Evolutionary conservation across 2,113 vertebrate species (phyloP).

Genomic region (Trochalopteron elliotii): DNA sequence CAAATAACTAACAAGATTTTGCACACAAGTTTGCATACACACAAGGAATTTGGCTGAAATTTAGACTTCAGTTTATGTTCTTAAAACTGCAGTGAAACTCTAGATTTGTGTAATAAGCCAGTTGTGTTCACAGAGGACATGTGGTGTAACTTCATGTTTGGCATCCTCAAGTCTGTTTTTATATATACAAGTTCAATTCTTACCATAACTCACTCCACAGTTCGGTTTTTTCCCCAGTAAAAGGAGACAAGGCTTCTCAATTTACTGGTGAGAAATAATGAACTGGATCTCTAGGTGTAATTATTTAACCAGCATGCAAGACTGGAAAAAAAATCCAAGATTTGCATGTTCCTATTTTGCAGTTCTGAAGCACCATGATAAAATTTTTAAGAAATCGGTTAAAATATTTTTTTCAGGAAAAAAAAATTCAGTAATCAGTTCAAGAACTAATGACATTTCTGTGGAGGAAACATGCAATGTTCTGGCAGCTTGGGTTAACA

Average conservation of each 20-base stretch:
- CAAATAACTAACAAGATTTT: background rate
- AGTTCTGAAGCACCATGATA: background rate
- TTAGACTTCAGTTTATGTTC: background rate
- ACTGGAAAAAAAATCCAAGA: background rate
- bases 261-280: background rate
- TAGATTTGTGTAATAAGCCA: background rate
- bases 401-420: rapidly evolving
- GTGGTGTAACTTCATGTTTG: background rate
- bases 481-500: background rate
- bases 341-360: background rate
- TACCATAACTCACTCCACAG: background rate
- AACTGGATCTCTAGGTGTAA: background rate
- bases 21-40: background rate
- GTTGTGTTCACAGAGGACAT: background rate
- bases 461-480: background rate
- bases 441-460: background rate
- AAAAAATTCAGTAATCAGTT: background rate
- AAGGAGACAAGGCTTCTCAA: background rate
- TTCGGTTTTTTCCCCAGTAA: background rate
- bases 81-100: background rate
- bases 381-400: background rate
- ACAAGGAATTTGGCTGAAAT: background rate
- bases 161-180: background rate
- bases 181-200: background rate
- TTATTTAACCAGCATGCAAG: background rate